Percentiles rank a stretch among this genome's conserved stretches.
These are phyloP conservation scores for Drosophila aldrichi DNA, from an alignment of 2,888 invertebrate genomes.

Conservation along the genomic window DNA sequence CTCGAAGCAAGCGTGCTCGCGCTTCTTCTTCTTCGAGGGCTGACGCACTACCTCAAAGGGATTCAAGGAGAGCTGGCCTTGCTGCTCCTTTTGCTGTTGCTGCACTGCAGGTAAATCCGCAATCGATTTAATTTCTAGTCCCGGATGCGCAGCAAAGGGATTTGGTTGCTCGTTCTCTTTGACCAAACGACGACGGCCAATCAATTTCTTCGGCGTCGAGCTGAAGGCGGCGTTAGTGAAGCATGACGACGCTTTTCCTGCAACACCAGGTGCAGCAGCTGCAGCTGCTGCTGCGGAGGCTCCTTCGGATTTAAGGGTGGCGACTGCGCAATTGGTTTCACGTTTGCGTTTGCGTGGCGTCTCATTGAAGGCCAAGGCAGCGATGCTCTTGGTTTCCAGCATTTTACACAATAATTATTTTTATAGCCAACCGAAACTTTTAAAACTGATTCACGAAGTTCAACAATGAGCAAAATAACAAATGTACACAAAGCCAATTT, in stretches of 20 bases:
- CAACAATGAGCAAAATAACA: slow-evolving; percentile 10
- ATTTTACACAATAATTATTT: slow-evolving; percentile 25
- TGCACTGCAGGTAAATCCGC: slow-evolving; percentile 65
- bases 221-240: slow-evolving; percentile 84
- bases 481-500: slow-evolving; percentile 44
- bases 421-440: neutral
- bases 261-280: slow-evolving; percentile 10
- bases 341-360: slow-evolving; percentile 84
- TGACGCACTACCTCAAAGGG: slow-evolving; percentile 84
- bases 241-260: slow-evolving; percentile 67
- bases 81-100: slow-evolving; percentile 11
- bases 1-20: slow-evolving; percentile 82
- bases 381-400: slow-evolving; percentile 74
- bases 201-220: slow-evolving; percentile 83
- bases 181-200: slow-evolving; percentile 70
- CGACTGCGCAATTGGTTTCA: slow-evolving; percentile 53
- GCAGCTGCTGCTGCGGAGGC: slow-evolving; percentile 48
- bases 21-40: slow-evolving; percentile 84
- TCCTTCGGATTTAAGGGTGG: slow-evolving; percentile 59
- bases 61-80: slow-evolving; percentile 62
- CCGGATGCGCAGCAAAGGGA: slow-evolving; percentile 55
- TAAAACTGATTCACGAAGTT: neutral
- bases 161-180: slow-evolving; percentile 50
- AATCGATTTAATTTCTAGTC: slow-evolving; percentile 84
- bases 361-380: slow-evolving; percentile 57